Evolutionary conservation across 2,113 vertebrate species (phyloP).

Genomic region (Protomyctophum bolini): DNA sequence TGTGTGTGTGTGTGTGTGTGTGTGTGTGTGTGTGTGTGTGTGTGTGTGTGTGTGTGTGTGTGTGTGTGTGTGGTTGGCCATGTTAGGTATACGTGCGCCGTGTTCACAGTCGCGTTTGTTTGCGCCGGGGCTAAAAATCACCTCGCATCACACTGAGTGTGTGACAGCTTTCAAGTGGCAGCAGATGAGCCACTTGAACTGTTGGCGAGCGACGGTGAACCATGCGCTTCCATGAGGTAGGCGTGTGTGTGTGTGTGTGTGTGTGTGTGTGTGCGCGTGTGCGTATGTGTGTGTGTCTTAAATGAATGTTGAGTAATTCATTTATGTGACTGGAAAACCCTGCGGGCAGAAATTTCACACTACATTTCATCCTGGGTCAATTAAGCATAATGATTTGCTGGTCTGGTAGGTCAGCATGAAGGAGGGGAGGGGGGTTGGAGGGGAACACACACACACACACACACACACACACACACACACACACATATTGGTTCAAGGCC

Average conservation of each 20-base stretch:
- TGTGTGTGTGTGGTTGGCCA: too few relatives aligned
- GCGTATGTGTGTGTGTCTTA: conserved; percentile 24
- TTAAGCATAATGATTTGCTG: conserved; percentile 74
- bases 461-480: neutral
- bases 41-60: too few relatives aligned
- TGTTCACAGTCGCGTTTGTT: too few relatives aligned
- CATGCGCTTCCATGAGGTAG: conserved; percentile 41
- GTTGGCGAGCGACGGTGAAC: conserved; percentile 55
- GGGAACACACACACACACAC: conserved; percentile 23
- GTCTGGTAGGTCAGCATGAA: conserved; percentile 64
- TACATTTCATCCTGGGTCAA: conserved; percentile 78
- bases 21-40: too few relatives aligned
- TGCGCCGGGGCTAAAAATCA: too few relatives aligned
- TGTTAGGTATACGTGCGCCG: too few relatives aligned
- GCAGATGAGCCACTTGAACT: conserved; percentile 19
- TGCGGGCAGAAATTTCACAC: conserved; percentile 75
- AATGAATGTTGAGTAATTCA: conserved; percentile 76
- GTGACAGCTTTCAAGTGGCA: neutral
- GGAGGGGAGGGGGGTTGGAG: neutral
- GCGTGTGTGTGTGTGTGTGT: conserved; percentile 17
- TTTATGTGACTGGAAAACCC: conserved; percentile 69
- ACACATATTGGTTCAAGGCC: conserved; percentile 69
- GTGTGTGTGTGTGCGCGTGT: neutral
- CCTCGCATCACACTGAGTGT: neutral
- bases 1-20: too few relatives aligned